Base-by-base conservation (phyloP, 2,888 invertebrate species). In the Nebria brevicollis region DNA sequence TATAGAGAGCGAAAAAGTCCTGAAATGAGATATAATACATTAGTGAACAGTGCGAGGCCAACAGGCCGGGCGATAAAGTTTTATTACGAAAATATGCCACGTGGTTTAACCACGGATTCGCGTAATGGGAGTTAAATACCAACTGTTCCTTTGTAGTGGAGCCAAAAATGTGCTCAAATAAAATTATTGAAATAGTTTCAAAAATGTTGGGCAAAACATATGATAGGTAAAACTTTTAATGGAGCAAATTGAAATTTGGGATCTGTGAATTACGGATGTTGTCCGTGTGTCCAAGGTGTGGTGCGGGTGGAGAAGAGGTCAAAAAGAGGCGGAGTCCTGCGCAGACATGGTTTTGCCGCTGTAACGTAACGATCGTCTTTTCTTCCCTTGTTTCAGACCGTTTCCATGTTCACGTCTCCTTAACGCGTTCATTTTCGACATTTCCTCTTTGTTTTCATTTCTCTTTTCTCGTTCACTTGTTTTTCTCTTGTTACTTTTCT, bases 301-400 rank as follows among this genome's bases (percentile, higher is more conserved):
- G 66, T 70, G 25, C 11, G 13, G 20, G 70, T 34, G 34, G 70
- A 4, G 25, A 15, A 25, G 26, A 26, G 20, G 70, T 13, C 11
- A n/a, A 15, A 25, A 68, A 25, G 13, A 10, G 68, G 41, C 65
- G 66, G 78, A 72, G 72, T 78, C 41, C 26, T 78, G 78, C 78
- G 78, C 78, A 78, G 73, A 54, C 64, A 11, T 34, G 65, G n/a
- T 74, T 66, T 70, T 54, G 54, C 54, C 8, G 54, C 7, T 54
- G 54, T 54, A 68, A 75, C 75, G 68, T 79, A 79, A 79, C 79
- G 79, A 79, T 79, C 79, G 79, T 79, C 79, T 79, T 79, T 78
- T 75, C 74, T 54, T 54, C 54, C 54, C 54, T 54, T 54, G 54
- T 54, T 54, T 54, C 54, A 54, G 54, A 54, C 54, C 54, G 54